phyloP scores from a whole-genome alignment of 2,797 vertebrate species.

The Alcedo quadribrachys region DNA sequence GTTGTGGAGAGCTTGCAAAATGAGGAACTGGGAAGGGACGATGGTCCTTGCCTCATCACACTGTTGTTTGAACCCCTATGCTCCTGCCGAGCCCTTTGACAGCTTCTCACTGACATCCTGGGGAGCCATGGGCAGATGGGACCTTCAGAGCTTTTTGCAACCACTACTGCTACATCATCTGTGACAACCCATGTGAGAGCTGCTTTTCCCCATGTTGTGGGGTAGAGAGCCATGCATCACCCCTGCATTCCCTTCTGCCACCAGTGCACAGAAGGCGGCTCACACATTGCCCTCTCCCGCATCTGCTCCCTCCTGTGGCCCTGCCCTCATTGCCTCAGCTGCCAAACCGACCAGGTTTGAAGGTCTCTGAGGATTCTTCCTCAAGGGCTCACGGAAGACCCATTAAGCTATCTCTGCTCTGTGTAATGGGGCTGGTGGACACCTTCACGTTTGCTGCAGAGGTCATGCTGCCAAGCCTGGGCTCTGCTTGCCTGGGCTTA shows the following conservation, averaged over 20 bases:
- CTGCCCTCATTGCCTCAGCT: background rate
- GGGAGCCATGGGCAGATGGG: background rate
- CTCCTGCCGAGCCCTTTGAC: background rate
- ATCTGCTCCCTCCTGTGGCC: background rate
- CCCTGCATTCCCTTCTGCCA: background rate
- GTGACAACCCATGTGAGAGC: background rate
- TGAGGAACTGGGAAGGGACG: background rate
- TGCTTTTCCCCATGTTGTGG: background rate
- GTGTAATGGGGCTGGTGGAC: background rate
- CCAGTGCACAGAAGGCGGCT: background rate
- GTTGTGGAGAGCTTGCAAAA: background rate
- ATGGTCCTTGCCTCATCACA: background rate
- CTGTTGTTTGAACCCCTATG: background rate
- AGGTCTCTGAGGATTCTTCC: background rate
- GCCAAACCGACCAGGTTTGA: background rate
- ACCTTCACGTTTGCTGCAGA: background rate
- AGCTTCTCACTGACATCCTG: background rate
- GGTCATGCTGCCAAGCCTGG: background rate
- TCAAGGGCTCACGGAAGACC: background rate
- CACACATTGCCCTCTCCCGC: background rate
- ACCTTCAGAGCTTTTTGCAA: background rate
- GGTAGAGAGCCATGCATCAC: background rate
- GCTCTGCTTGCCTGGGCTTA: background rate
- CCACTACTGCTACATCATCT: background rate
- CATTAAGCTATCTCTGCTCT: background rate